Percentiles rank a stretch among this genome's conserved stretches.
phyloP scores from a whole-genome alignment of 92 coral and sea anemone genomes.

The Epizoanthus ramosus region DNA sequence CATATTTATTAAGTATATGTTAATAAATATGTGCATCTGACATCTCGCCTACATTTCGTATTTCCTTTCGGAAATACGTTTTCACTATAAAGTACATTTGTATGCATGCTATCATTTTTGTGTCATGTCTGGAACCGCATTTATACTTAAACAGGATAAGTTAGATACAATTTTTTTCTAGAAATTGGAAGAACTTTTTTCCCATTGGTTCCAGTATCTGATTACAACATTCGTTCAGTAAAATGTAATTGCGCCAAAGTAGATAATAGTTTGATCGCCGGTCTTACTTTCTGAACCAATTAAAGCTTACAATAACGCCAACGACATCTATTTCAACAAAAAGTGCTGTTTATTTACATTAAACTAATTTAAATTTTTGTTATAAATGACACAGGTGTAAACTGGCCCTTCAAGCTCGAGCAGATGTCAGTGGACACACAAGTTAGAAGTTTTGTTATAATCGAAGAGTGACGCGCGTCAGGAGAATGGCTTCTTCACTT shows the following conservation, averaged over 20 bases:
- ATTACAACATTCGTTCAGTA: not conserved
- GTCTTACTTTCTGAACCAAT: not conserved
- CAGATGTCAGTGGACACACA: slow-evolving; percentile 1
- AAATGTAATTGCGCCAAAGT: not conserved
- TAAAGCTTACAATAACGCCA: not conserved
- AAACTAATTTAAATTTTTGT: slow-evolving; percentile 17
- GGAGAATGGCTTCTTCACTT: not conserved
- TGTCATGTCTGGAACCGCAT: not conserved
- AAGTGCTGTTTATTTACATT: slow-evolving; percentile 14
- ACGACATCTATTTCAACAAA: not conserved
- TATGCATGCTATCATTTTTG: not conserved
- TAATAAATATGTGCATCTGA: too few relatives aligned
- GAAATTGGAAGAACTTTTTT: not conserved
- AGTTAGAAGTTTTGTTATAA: not conserved
- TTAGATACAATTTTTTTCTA: not conserved
- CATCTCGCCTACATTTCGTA: not conserved
- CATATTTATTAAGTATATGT: too few relatives aligned
- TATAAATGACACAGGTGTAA: not conserved
- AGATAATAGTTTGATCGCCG: not conserved
- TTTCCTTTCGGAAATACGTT: slow-evolving; percentile 13
- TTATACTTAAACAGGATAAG: not conserved
- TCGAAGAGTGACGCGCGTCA: not conserved
- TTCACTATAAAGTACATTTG: slow-evolving; percentile 12
- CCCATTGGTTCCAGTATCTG: too few relatives aligned
- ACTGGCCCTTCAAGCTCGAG: slow-evolving; percentile 5